Base-by-base conservation (phyloP, 2,888 invertebrate species). In the Chelonus formosanus region DNA sequence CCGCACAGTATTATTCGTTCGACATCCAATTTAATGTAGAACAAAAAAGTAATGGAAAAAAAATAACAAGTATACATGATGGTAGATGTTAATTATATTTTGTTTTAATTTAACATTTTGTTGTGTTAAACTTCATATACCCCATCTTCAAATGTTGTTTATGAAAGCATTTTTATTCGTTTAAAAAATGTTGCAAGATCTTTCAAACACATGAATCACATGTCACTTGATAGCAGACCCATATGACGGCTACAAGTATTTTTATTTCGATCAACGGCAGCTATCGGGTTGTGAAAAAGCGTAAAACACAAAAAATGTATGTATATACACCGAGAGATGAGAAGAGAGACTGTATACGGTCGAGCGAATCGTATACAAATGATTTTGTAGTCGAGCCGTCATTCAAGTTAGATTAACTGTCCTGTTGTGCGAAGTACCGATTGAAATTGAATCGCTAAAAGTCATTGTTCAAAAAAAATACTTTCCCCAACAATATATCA, bases 341-440 rank as follows among this genome's bases (percentile, higher is more conserved):
- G 43, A 43, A 44, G 40, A 43, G 43, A 20, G 56, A 44, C 20
- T 43, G 56, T 56, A 43, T 43, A 56, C 44, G 40, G 40, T 32
- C 10, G 56, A 56, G 32, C 56, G 56, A 56, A 43, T 67, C 61
- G 67, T 53, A 20, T 20, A 66, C 61, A 61, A 65, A 66, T 66
- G 45, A 40, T 65, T 60, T 67, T 65, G 68, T 74, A 74, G 71
- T 63, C 67, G 61, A 67, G 68, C 67, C 72, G 73, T 75, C 78
- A 73, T 74, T 76, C 78, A 73, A 70, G 69, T 70, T 72, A 75
- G 78, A 77, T 78, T 76, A 76, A 77, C 76, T 74, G 74, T 74
- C 72, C 73, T 68, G 74, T 77, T 75, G 74, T 73, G 73, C 71
- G 74, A 75, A 74, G 75, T 73, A 72, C 65, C 73, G 75, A 76